phyloP scores from a whole-genome alignment of 1,140 invertebrate genomes.

The Oscheius sp. region DNA sequence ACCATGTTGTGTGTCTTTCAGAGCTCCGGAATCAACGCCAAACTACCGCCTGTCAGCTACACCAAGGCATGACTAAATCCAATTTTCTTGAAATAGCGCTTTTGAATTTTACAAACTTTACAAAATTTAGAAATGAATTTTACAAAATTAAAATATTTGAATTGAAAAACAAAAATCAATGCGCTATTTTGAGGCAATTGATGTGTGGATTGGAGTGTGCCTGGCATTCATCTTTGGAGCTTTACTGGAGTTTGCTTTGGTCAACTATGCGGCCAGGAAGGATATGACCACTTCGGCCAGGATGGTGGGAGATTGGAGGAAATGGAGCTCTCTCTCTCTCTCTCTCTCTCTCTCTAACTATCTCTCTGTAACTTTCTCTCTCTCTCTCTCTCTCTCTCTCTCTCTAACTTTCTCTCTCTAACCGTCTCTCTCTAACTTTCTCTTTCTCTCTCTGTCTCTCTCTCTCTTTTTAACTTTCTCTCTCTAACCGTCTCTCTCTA shows the following conservation, averaged over 20 bases:
- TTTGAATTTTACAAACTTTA: not conserved
- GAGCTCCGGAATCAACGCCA: conserved; percentile 83
- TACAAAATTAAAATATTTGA: not conserved
- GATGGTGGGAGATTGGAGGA: too few species aligned
- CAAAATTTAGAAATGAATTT: not conserved
- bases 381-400: too few species aligned
- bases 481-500: too few species aligned
- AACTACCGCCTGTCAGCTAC: conserved; percentile 87
- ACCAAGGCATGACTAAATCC: conserved; percentile 69
- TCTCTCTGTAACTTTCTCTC: too few species aligned
- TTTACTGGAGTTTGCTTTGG: conserved; percentile 87
- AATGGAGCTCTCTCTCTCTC: too few species aligned
- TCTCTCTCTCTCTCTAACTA: too few species aligned
- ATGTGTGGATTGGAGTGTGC: conserved; percentile 95
- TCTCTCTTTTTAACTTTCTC: too few species aligned
- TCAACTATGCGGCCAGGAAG: conserved; percentile 90
- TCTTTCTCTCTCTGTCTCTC: too few species aligned
- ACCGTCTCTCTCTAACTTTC: too few species aligned
- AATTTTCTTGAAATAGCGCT: not conserved
- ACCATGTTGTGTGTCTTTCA: conserved; percentile 70
- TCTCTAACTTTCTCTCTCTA: too few species aligned
- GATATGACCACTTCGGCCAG: conserved; percentile 69
- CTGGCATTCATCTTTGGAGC: conserved; percentile 95
- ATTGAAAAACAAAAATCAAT: not conserved
- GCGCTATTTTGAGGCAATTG: conserved; percentile 69